Evolutionary conservation across 2,888 invertebrate species (phyloP).

Genomic region (Corythucha ciliata): DNA sequence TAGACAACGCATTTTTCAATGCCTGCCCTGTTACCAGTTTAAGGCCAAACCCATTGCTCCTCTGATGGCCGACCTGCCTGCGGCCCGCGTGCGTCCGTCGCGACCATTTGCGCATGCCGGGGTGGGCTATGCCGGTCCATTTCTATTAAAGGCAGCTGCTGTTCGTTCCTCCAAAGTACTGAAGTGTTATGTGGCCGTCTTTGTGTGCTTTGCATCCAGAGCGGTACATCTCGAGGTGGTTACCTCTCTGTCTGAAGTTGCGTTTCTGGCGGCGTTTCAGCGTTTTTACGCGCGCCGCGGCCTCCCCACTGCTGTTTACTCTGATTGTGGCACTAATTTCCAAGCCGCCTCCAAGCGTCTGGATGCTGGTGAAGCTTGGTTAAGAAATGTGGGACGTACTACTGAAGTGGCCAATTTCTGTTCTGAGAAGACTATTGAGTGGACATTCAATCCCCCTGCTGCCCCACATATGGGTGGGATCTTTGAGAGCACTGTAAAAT

Average conservation of each 20-base stretch:
- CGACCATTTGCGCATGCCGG: constrained; percentile 35
- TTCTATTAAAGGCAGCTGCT: constrained; percentile 27
- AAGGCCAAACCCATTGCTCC: constrained; percentile 7
- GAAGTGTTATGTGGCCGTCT: constrained; percentile 35
- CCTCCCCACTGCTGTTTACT: constrained; percentile 33
- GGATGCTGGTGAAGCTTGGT: constrained; percentile 21
- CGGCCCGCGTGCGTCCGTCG: constrained; percentile 8
- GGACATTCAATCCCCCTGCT: constrained; percentile 28
- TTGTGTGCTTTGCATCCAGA: constrained; percentile 35
- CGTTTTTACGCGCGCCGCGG: constrained; percentile 38
- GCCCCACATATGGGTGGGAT: constrained; percentile 37
- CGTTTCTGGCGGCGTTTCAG: constrained; percentile 37
- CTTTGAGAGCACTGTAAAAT: constrained; percentile 37
- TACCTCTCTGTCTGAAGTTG: constrained; percentile 35
- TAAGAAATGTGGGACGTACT: too few relatives aligned
- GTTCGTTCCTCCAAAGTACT: constrained; percentile 24
- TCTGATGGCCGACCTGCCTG: constrained; percentile 20
- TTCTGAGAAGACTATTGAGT: constrained; percentile 34
- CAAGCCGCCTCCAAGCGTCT: constrained; percentile 35
- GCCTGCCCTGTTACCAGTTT: constrained; percentile 15
- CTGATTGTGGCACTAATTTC: constrained; percentile 40
- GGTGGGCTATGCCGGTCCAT: constrained; percentile 34
- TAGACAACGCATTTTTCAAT: constrained; percentile 5
- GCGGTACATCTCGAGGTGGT: constrained; percentile 39
- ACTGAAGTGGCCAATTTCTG: too few relatives aligned